Base-by-base conservation (phyloP, 1,140 invertebrate species). In the Sminthurinus signatus region DNA sequence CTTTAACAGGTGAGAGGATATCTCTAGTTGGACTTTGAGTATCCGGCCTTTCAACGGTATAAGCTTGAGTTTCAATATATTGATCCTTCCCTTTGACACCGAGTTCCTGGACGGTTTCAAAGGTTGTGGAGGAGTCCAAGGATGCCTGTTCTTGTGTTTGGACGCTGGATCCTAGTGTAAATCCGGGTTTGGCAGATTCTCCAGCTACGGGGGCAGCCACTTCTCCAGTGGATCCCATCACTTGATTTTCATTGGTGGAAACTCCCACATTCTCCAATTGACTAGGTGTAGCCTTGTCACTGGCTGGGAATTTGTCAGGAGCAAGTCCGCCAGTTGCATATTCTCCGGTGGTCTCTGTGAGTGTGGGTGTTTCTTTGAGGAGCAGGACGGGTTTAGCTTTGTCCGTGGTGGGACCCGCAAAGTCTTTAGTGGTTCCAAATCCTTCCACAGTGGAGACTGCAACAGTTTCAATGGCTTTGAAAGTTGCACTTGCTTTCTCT, bases 361-460 rank as follows among this genome's bases (percentile, higher is more conserved):
- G 28, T 42, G 4, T 2, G 3, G 14, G n/a, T n/a, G 29, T 8
- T 12, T 56, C 54, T 27, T 56, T 29, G 14, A 23, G 54, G 3
- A 32, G 4, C 5, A 56, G n/a, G 4, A 31, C 23, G n/a, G 28
- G 8, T 17, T 19, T 56, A 3, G 54, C 54, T 12, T 21, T 12
- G n/a, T 56, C 32, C 29, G 29, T 21, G 32, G 5, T 36, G 12
- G 54, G 54, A 28, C 50, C 50, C 5, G 12, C 23, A 19, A 56
- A 21, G 31, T 56, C 54, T 56, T 56, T 56, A 12, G 54, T 56
- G 4, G 54, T 39, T 5, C 36, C 54, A n/a, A 56, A 42, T 19
- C 36, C 54, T 5, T 32, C 29, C 2, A 25, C 31, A 19, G 36
- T 3, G 3, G 5, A 3, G 17, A 56, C 54, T 10, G 29, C 14